Evolutionary conservation across 2,888 invertebrate genomes (phyloP), one percentile per base, ranked within the genome.

Genomic region (Lobophora halterata): DNA sequence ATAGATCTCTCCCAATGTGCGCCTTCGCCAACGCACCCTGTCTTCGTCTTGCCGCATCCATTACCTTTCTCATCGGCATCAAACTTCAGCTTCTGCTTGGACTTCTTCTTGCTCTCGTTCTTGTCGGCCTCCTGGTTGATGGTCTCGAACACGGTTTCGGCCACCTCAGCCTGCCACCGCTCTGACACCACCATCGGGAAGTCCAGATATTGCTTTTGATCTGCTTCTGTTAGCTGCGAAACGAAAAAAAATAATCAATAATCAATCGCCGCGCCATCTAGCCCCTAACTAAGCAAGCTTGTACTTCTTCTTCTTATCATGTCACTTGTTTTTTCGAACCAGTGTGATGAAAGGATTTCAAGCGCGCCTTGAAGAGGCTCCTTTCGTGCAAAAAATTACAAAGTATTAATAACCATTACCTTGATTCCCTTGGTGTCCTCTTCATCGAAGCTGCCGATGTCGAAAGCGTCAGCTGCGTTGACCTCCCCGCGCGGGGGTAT

Each of bases 361-460:
- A n/a, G n/a, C n/a, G n/a, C n/a, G n/a, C n/a, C n/a, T n/a, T n/a
- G n/a, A n/a, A n/a, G n/a, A n/a, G n/a, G n/a, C n/a, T n/a, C n/a
- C n/a, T n/a, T n/a, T n/a, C n/a, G n/a, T n/a, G n/a, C n/a, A n/a
- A n/a, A n/a, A n/a, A n/a, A n/a, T n/a, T n/a, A n/a, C n/a, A n/a
- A n/a, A n/a, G n/a, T 12, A 16, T 10, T 1, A 6, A 5, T 1
- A 2, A n/a, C 3, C 9, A 3, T 48, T 65, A 94, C 94, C 90
- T 98, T 98, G 65, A 99, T 98, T 49, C 99, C 99, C 82, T 99
- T 99, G 14, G 99, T 99, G 75, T 99, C 99, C 78, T 99, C 99
- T 74, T 99, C 99, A 72, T 99, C 99, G 81, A 99, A 99, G 54
- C 98, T 98, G 49, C 99, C 99, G 70, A 99, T 99, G 76, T 99